Evolutionary conservation across 2,113 vertebrate genomes (phyloP), one percentile per base, ranked within the genome.

Genomic region (Odontesthes bonariensis): DNA sequence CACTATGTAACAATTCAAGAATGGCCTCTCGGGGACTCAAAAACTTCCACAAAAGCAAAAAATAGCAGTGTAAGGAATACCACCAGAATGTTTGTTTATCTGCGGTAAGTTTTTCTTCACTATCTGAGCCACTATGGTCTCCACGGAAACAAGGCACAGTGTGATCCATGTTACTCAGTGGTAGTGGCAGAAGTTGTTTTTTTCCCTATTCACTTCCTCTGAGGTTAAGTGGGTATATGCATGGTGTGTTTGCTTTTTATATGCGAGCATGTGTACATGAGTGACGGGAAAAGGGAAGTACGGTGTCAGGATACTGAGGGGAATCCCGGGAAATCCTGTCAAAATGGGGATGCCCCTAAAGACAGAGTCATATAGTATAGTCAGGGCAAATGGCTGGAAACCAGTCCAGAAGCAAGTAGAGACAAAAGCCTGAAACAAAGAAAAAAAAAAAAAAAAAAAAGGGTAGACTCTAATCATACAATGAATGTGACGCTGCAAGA

Each of bases 101-200:
- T 17, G 12, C 40, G 65, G 55, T 79, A 62, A 77, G 8, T 66
- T 68, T 58, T 47, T 52, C 31, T 57, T 81, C 71, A 31, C n/a
- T 7, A 23, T 74, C 40, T 76, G 64, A 78, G 72, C 77, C 2
- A 3, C 73, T 63, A 54, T 32, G 80, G 77, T 88, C 71, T 82
- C 90, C 91, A 83, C 73, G 90, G 88, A 83, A 91, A 91, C 86
- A 71, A 44, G 78, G 56, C 69, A 38, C 72, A 65, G 76, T 72
- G 64, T 65, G 79, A 82, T 54, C 59, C 46, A 22, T 52, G 69
- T 78, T 73, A 83, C 54, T 69, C 67, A 60, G 47, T n/a, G 17
- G 42, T 68, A 33, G 58, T 49, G 65, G 70, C 73, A 73, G 65
- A 69, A 65, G 70, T 84, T 54, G 22, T 71, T 70, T 57, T 42